These are phyloP conservation scores for Stomatorhinus ivindoensis DNA, from an alignment of 2,113 vertebrate species.

Conservation along the genomic window DNA sequence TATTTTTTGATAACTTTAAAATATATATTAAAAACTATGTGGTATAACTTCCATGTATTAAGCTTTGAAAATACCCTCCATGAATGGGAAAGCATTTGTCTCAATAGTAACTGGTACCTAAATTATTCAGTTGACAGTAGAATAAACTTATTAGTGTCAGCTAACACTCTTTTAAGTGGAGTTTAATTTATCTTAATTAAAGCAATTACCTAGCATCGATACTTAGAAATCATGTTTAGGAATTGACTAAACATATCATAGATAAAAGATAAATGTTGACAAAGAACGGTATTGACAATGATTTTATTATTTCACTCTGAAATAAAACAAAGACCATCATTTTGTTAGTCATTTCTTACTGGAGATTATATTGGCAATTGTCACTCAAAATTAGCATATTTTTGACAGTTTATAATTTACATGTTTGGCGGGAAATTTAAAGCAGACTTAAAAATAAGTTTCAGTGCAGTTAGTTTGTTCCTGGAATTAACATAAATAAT, in stretches of 20 bases:
- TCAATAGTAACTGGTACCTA: not conserved
- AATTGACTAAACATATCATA: not conserved
- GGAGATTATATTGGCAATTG: not conserved
- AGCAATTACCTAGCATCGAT: not conserved
- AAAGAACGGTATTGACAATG: not conserved
- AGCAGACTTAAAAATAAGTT: not conserved
- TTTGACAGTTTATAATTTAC: not conserved
- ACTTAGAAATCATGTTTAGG: constrained; percentile 1
- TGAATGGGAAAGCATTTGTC: not conserved
- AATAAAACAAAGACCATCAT: not conserved
- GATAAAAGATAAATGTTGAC: not conserved
- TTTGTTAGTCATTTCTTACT: not conserved
- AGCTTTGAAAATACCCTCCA: not conserved
- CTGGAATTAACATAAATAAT: not conserved
- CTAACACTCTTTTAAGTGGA: constrained; percentile 8
- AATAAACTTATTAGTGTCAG: constrained; percentile 12
- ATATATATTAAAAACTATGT: not conserved
- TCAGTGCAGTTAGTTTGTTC: not conserved
- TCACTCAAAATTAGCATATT: not conserved
- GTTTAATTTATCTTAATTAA: constrained; percentile 20
- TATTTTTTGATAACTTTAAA: not conserved
- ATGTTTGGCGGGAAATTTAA: not conserved
- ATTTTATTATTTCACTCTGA: not conserved
- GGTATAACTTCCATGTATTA: not conserved
- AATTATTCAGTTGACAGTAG: constrained; percentile 1